These are phyloP conservation scores for Cochlearius cochlearius DNA, from an alignment of 2,113 vertebrate species.

Conservation along the genomic window DNA sequence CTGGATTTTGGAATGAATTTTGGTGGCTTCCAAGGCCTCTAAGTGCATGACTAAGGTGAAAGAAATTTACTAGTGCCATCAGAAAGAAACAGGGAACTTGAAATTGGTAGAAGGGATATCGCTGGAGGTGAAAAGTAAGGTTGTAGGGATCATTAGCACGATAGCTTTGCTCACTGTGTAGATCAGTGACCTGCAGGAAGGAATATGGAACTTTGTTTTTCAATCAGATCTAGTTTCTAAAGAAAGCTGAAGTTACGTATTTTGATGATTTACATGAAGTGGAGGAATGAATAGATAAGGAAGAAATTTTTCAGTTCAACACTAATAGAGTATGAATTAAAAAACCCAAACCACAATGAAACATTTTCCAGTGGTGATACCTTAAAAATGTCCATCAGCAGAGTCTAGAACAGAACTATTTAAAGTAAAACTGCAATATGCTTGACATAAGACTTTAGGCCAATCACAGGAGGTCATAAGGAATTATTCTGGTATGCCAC, in stretches of 20 bases:
- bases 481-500: background rate
- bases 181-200: background rate
- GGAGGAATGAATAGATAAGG: background rate
- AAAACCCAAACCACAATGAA: background rate
- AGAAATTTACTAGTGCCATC: background rate
- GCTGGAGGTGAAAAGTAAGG: background rate
- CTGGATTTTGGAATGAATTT: background rate
- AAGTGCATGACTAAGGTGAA: background rate
- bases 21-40: background rate
- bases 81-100: background rate
- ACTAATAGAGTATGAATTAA: background rate
- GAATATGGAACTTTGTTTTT: background rate
- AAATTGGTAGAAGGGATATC: background rate
- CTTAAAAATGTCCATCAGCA: background rate
- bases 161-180: background rate
- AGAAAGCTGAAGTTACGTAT: background rate
- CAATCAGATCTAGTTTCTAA: background rate
- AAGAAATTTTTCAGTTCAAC: background rate
- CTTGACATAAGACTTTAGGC: background rate
- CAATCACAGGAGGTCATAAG: background rate
- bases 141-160: background rate
- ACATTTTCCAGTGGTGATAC: background rate
- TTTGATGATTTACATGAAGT: background rate
- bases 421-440: background rate
- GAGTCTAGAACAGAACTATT: background rate